These are phyloP conservation scores for Sebastes iracundus DNA, from an alignment of 2,797 vertebrate genomes.

Conservation along the genomic window DNA sequence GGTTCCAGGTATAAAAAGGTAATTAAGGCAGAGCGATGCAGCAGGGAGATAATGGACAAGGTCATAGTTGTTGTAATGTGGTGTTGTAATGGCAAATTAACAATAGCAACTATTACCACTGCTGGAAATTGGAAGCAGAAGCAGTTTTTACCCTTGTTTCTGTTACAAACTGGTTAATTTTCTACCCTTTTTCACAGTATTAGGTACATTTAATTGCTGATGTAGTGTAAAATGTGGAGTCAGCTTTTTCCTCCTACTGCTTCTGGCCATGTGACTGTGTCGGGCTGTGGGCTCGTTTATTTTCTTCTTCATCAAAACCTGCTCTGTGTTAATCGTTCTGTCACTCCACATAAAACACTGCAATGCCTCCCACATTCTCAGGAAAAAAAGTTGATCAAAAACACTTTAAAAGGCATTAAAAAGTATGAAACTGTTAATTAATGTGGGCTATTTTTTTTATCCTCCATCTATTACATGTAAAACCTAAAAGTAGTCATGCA, in stretches of 20 bases:
- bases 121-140: background rate
- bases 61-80: background rate
- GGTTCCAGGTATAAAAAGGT: background rate
- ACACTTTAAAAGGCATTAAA: background rate
- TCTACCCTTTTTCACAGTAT: background rate
- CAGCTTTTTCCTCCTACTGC: background rate
- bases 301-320: background rate
- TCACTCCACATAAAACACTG: background rate
- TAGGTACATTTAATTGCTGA: background rate
- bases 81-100: background rate
- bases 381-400: background rate
- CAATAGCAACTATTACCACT: background rate
- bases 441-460: background rate
- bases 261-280: background rate
- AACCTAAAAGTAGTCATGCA: background rate
- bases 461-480: background rate
- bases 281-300: background rate
- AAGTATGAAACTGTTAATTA: background rate
- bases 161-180: background rate
- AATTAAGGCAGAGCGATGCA: background rate
- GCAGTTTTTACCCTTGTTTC: background rate
- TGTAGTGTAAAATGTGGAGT: background rate
- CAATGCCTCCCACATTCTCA: background rate
- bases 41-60: background rate
- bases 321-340: background rate